Percentiles rank a stretch among this genome's conserved stretches.
phyloP scores from a whole-genome alignment of 2,888 invertebrate genomes.

The Liodrosophila aerea region DNA sequence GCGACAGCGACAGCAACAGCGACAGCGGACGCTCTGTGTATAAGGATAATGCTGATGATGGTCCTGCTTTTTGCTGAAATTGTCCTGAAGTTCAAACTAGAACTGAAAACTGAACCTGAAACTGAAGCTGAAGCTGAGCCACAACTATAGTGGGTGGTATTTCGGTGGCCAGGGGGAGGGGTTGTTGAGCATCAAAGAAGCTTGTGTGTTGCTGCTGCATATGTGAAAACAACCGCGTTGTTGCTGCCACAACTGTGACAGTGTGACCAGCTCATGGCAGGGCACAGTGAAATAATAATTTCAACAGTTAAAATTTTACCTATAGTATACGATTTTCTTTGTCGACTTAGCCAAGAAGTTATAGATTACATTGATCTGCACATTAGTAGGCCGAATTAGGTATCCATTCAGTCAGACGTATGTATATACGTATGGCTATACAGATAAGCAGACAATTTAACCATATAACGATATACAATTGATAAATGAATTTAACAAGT shows the following conservation, averaged over 20 bases:
- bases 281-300: neutral
- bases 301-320: too few species aligned
- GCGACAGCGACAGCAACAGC: slow-evolving; percentile 52
- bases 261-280: slow-evolving; percentile 20
- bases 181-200: neutral
- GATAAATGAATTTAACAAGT: too few species aligned
- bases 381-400: too few species aligned
- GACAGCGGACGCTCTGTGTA: slow-evolving; percentile 52
- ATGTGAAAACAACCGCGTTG: slow-evolving; percentile 46
- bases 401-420: too few species aligned
- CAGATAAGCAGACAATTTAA: too few species aligned
- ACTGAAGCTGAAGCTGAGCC: slow-evolving; percentile 3
- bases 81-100: slow-evolving; percentile 6
- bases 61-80: slow-evolving; percentile 23
- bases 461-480: too few species aligned
- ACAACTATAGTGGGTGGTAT: too few species aligned
- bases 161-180: slow-evolving; percentile 3
- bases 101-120: slow-evolving; percentile 16
- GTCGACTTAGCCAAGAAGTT: too few species aligned
- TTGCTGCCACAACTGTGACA: slow-evolving; percentile 38
- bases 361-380: too few species aligned
- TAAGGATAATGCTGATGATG: slow-evolving; percentile 71
- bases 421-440: too few species aligned
- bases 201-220: slow-evolving; percentile 35
- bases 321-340: too few species aligned